Evolutionary conservation across 2,113 vertebrate genomes (phyloP).

Genomic region (Notothenia coriiceps): DNA sequence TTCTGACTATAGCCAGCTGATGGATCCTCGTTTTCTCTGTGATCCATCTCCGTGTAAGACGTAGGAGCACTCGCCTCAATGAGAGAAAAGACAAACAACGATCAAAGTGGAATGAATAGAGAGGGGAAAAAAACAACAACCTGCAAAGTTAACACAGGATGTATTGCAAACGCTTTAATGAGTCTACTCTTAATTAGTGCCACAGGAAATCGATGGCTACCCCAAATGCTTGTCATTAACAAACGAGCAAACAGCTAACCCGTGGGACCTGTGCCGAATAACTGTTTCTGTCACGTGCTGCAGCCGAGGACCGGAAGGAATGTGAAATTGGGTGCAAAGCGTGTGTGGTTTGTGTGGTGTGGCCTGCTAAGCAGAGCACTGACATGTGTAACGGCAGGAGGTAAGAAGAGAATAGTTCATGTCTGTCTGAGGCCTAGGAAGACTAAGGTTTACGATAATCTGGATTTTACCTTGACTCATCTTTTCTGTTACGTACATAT

Average conservation of each 20-base stretch:
- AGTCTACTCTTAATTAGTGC: conserved; percentile 83
- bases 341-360: conserved; percentile 5
- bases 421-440: conserved; percentile 17
- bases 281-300: conserved; percentile 60
- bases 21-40: conserved; percentile 14
- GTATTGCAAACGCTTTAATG: conserved; percentile 80
- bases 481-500: conserved; percentile 18
- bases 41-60: conserved; percentile 21
- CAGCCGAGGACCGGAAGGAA: conserved; percentile 33
- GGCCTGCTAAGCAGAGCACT: conserved; percentile 44
- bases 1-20: neutral
- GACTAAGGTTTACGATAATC: conserved; percentile 13
- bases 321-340: conserved; percentile 15
- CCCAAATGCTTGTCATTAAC: conserved; percentile 82
- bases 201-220: conserved; percentile 78
- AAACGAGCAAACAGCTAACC: conserved; percentile 74
- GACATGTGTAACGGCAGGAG: conserved; percentile 49
- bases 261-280: conserved; percentile 74
- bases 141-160: conserved; percentile 64
- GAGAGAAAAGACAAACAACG: conserved; percentile 47
- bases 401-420: conserved; percentile 50
- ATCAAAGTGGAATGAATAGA: conserved; percentile 48
- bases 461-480: conserved; percentile 39
- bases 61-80: conserved; percentile 4
- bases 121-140: conserved; percentile 28